Conservation (phyloP, 2,888 invertebrate genomes). For the Hirtodrosophila histrioides region DNA sequence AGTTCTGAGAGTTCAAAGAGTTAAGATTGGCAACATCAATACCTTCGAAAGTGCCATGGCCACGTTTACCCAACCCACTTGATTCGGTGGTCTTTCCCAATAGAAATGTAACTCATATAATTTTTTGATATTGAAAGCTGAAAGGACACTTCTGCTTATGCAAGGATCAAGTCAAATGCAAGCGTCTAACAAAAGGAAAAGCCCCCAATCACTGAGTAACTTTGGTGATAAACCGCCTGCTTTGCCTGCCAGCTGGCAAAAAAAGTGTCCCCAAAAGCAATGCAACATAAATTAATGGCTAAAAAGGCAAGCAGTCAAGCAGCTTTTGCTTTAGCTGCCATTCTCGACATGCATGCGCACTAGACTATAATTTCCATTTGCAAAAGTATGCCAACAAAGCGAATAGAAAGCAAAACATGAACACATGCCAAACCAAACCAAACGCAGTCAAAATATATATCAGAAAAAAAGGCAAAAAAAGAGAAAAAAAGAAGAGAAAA, state of each 20-base stretch:
- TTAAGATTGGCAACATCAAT: too few species aligned
- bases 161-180: slow-evolving; percentile 25
- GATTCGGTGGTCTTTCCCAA: too few species aligned
- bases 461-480: slow-evolving; percentile 4
- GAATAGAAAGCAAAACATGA: slow-evolving; percentile 69
- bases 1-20: too few species aligned
- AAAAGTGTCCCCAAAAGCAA: slow-evolving; percentile 44
- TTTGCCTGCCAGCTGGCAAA: slow-evolving; percentile 38
- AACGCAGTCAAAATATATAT: slow-evolving; percentile 55
- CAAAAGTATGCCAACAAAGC: slow-evolving; percentile 74
- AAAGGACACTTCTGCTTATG: too few species aligned
- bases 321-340: slow-evolving; percentile 15
- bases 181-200: slow-evolving; percentile 27
- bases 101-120: too few species aligned
- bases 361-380: slow-evolving; percentile 77
- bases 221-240: slow-evolving; percentile 27
- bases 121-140: too few species aligned
- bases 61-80: too few species aligned
- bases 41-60: too few species aligned
- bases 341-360: slow-evolving; percentile 60
- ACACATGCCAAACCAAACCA: slow-evolving; percentile 56
- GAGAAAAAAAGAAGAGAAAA: slow-evolving; percentile 39
- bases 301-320: slow-evolving; percentile 36
- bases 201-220: slow-evolving; percentile 29
- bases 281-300: slow-evolving; percentile 70